phyloP scores from a whole-genome alignment of 37 sponge, comb jelly and placozoan species.

The Trichoplax adhaerens region DNA sequence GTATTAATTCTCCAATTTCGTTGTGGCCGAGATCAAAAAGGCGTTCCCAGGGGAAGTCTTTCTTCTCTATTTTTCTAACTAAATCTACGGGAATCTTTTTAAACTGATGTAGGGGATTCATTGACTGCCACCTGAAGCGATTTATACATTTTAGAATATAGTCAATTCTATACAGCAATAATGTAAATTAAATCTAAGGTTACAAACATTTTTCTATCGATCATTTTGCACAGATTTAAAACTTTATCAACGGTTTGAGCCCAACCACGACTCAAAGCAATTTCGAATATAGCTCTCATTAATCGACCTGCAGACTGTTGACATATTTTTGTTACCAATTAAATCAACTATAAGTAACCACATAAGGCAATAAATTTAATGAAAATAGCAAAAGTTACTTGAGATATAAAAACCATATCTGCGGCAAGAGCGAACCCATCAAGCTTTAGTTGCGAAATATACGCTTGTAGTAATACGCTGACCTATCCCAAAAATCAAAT shows the following conservation, averaged over 20 bases:
- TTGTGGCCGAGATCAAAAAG: constrained; percentile 76
- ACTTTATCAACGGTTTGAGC: constrained; percentile 75
- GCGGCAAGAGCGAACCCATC: constrained; percentile 93
- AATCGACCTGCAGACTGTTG: constrained; percentile 88
- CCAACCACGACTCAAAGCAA: constrained; percentile 85
- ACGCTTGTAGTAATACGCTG: constrained; percentile 88
- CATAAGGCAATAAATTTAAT: not conserved
- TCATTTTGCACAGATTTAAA: constrained; percentile 87
- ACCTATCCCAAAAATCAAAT: constrained; percentile 13
- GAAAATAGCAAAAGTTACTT: constrained; percentile 21
- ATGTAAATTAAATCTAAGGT: not conserved
- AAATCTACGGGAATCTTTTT: constrained; percentile 93
- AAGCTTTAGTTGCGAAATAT: constrained; percentile 95
- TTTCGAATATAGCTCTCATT: constrained; percentile 87
- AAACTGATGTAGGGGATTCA: constrained; percentile 97
- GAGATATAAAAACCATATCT: constrained; percentile 97
- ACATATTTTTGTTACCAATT: not conserved
- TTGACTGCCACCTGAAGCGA: constrained; percentile 82
- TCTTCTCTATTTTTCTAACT: constrained; percentile 86
- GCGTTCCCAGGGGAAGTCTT: constrained; percentile 91
- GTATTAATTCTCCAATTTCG: constrained; percentile 93
- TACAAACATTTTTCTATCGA: constrained; percentile 85
- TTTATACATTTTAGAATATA: not conserved
- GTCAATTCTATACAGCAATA: not conserved
- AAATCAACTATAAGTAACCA: not conserved